These are phyloP conservation scores for Mionectes macconnelli DNA, from an alignment of 2,113 vertebrate genomes.

Conservation along the genomic window DNA sequence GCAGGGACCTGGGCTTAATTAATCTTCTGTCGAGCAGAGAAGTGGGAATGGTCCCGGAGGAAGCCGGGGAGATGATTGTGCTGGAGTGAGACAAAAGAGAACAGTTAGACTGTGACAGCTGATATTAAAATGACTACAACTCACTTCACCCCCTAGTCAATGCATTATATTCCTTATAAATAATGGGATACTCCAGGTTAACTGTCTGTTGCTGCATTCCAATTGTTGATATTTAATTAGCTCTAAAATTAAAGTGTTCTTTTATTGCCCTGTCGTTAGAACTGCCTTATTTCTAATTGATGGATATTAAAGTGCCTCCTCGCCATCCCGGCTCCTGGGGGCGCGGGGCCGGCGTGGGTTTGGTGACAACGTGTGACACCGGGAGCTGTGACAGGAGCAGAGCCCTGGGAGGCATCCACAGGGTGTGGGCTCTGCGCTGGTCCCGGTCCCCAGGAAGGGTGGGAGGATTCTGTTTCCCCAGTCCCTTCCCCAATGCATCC, in stretches of 20 bases:
- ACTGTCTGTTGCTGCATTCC: slow-evolving; percentile 73
- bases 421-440: accelerated
- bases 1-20: slow-evolving; percentile 59
- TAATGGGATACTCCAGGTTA: slow-evolving; percentile 78
- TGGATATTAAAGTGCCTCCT: slow-evolving; percentile 69
- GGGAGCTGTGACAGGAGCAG: background rate
- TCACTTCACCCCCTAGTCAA: slow-evolving; percentile 64
- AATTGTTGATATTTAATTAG: slow-evolving; percentile 84
- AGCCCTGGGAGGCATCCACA: background rate
- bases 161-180: slow-evolving; percentile 71
- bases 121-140: slow-evolving; percentile 74
- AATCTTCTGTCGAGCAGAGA: slow-evolving; percentile 40
- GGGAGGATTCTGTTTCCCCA: background rate
- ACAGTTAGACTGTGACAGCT: slow-evolving; percentile 67
- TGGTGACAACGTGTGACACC: background rate
- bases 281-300: slow-evolving; percentile 72
- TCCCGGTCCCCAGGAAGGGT: background rate
- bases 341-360: slow-evolving; percentile 8
- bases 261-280: slow-evolving; percentile 62
- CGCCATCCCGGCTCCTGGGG: background rate
- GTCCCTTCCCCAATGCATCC: background rate
- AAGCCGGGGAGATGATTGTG: slow-evolving; percentile 52
- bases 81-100: slow-evolving; percentile 67
- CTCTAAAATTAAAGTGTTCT: slow-evolving; percentile 77
- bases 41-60: slow-evolving; percentile 31